Conservation (phyloP, 2,888 invertebrate species). For the Cephalotes varians region DNA sequence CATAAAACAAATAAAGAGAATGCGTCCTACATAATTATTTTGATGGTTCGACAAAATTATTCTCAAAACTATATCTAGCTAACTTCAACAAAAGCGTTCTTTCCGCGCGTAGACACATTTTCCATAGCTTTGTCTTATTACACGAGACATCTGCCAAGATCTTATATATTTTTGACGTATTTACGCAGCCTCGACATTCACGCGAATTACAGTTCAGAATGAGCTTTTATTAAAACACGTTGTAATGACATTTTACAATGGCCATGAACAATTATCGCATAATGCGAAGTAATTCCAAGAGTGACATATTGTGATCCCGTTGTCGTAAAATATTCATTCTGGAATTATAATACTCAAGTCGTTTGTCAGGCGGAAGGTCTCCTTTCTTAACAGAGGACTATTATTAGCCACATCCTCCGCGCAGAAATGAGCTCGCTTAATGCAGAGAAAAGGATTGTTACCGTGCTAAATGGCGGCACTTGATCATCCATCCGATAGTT, state of each 20-base stretch:
- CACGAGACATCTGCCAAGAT: background rate
- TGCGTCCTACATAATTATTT: too few relatives aligned
- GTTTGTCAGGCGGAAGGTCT: conserved; percentile 24
- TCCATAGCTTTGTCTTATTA: background rate
- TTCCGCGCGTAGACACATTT: background rate
- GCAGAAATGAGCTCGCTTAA: conserved; percentile 38
- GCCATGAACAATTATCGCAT: conserved; percentile 17
- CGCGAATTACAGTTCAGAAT: conserved; percentile 5
- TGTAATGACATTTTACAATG: conserved; percentile 20
- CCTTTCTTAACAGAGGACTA: conserved; percentile 16
- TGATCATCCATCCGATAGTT: conserved; percentile 72
- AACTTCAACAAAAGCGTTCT: background rate
- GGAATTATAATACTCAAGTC: conserved; percentile 37
- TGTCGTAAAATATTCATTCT: background rate
- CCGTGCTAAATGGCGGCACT: conserved; percentile 60
- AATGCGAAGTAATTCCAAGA: conserved; percentile 32
- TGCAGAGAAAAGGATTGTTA: conserved; percentile 52
- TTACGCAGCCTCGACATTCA: conserved; percentile 10
- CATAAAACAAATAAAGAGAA: too few relatives aligned
- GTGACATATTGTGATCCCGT: conserved; percentile 5
- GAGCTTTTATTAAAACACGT: conserved; percentile 39
- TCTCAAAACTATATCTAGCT: background rate
- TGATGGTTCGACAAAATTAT: too few relatives aligned
- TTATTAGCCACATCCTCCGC: conserved; percentile 49
- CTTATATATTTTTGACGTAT: background rate